A percentile compares a stretch with the other conserved stretches of the same genome.
Evolutionary conservation across 2,888 invertebrate species (phyloP).

Genomic region (Thumatha senex): DNA sequence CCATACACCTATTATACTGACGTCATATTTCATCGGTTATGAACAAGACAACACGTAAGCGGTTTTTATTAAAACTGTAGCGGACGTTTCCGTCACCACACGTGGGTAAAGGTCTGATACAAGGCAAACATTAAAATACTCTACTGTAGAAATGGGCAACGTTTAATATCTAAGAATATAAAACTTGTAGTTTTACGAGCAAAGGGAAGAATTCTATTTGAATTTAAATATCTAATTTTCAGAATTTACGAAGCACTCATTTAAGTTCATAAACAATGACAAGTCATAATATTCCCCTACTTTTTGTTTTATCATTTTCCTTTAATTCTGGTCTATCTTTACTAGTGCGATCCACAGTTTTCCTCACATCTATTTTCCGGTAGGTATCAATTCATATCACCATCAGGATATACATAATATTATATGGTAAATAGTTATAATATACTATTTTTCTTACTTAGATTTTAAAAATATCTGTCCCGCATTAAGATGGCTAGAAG

Average conservation of each 20-base stretch:
- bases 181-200: constrained; percentile 17
- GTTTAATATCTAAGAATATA: constrained; percentile 11
- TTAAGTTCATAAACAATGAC: too few species aligned
- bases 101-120: constrained; percentile 30
- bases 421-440: too few species aligned
- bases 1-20: constrained; percentile 46
- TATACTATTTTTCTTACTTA: too few species aligned
- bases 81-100: constrained; percentile 41
- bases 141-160: constrained; percentile 1
- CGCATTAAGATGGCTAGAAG: too few species aligned
- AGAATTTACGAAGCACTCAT: background rate
- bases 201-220: background rate
- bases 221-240: constrained; percentile 6
- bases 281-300: too few species aligned
- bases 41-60: constrained; percentile 30
- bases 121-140: constrained; percentile 18
- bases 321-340: too few species aligned
- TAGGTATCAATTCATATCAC: too few species aligned
- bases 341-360: too few species aligned
- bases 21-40: constrained; percentile 49
- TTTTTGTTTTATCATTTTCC: too few species aligned
- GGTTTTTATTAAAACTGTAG: constrained; percentile 46
- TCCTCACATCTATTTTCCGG: too few species aligned
- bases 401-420: too few species aligned
- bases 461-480: too few species aligned